Evolutionary conservation across 2,797 vertebrate species (phyloP).

Genomic region (Lerista edwardsae): DNA sequence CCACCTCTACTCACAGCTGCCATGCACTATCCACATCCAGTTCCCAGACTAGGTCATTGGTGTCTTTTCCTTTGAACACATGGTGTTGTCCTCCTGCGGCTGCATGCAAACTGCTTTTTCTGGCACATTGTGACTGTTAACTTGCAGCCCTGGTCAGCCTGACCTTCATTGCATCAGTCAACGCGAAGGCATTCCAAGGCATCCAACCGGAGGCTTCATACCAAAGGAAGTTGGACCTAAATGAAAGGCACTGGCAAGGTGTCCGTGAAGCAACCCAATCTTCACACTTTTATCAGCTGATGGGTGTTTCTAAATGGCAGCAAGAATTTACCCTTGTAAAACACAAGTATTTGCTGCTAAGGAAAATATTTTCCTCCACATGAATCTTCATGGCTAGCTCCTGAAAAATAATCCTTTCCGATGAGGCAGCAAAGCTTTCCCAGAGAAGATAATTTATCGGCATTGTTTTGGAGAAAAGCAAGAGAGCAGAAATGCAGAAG

Average conservation of each 20-base stretch:
- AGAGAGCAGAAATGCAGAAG: constrained; percentile 42
- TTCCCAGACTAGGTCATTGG: not conserved
- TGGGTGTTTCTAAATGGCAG: constrained; percentile 36
- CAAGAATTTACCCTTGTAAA: constrained; percentile 27
- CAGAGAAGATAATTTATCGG: constrained; percentile 58
- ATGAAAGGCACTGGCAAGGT: not conserved
- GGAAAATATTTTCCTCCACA: constrained; percentile 43
- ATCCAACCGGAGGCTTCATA: constrained; percentile 4
- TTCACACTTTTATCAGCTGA: constrained; percentile 11
- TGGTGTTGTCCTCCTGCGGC: not conserved
- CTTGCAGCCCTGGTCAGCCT: not conserved
- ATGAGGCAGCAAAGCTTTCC: constrained; percentile 58
- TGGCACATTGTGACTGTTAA: not conserved
- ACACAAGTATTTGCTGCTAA: constrained; percentile 2
- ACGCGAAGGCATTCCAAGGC: not conserved
- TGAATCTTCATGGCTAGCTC: constrained; percentile 41
- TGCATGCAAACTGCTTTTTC: not conserved
- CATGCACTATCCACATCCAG: not conserved
- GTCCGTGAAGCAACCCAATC: not conserved
- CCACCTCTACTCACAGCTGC: not conserved
- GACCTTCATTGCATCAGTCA: not conserved
- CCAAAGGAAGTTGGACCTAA: not conserved
- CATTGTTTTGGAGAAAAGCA: constrained; percentile 32
- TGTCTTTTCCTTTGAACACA: too few species aligned
- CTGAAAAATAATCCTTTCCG: constrained; percentile 61